Conservation (phyloP, 1,140 invertebrate species). For the Dermatophagoides farinae region DNA sequence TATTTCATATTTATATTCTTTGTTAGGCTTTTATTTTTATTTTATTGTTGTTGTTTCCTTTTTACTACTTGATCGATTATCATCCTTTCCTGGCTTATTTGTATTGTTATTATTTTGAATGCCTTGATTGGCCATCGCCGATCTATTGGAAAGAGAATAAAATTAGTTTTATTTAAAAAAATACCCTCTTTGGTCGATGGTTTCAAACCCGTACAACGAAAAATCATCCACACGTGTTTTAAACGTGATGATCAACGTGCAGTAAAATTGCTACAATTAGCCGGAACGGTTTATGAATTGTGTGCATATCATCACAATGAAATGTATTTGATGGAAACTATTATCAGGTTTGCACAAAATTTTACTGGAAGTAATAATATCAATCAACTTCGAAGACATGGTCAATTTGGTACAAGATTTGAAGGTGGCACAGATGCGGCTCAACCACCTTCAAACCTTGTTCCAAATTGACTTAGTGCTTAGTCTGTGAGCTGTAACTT, state of each 20-base stretch:
- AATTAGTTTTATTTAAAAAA: too few relatives aligned
- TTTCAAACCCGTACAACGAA: constrained; percentile 89
- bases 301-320: constrained; percentile 99
- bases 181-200: constrained; percentile 91
- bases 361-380: constrained; percentile 97
- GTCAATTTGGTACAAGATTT: constrained; percentile 76
- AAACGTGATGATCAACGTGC: constrained; percentile 90
- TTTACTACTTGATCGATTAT: too few relatives aligned
- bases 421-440: constrained; percentile 56
- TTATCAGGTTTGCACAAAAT: constrained; percentile 93
- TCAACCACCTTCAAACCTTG: constrained; percentile 86
- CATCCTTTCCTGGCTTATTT: too few relatives aligned
- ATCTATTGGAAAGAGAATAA: too few relatives aligned
- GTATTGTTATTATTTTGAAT: too few relatives aligned
- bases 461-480: too few relatives aligned
- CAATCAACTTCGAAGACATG: constrained; percentile 78
- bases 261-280: constrained; percentile 92
- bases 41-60: too few relatives aligned
- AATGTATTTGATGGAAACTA: constrained; percentile 74
- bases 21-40: too few relatives aligned
- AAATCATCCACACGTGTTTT: constrained; percentile 81
- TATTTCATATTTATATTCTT: too few relatives aligned
- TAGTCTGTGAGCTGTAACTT: too few relatives aligned
- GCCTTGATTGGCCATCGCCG: too few relatives aligned
- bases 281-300: constrained; percentile 86